A percentile compares a stretch with the other conserved stretches of the same genome.
Conservation (phyloP, 2,888 invertebrate genomes). For the Tuberolachnus salignus region DNA sequence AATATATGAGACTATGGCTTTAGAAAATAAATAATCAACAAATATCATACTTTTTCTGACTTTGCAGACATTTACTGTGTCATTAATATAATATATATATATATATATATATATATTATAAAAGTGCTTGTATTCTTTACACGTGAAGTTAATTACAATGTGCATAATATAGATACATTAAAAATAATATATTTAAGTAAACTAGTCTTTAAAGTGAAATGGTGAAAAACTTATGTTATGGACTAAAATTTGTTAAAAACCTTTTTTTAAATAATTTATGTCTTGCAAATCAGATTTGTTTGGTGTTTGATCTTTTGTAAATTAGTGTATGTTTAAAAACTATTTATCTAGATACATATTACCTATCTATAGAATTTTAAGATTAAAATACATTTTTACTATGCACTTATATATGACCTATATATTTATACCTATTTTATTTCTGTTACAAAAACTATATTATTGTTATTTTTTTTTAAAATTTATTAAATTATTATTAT, state of each 20-base stretch:
- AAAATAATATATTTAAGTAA: background rate
- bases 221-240: background rate
- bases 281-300: slow-evolving; percentile 7
- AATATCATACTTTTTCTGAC: background rate
- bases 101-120: slow-evolving; percentile 10
- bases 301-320: slow-evolving; percentile 5
- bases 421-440: background rate
- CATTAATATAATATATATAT: background rate
- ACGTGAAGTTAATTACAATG: slow-evolving; percentile 1
- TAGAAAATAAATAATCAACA: background rate
- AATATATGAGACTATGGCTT: slow-evolving; percentile 2
- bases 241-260: background rate
- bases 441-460: background rate
- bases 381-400: background rate
- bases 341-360: background rate
- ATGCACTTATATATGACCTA: background rate
- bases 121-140: slow-evolving; percentile 33
- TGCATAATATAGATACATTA: background rate
- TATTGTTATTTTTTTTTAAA: slow-evolving; percentile 1
- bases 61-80: background rate
- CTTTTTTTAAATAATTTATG: background rate
- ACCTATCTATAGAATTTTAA: background rate
- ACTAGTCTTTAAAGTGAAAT: background rate
- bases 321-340: slow-evolving; percentile 6
- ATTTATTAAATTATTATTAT: background rate